A percentile compares a stretch with the other conserved stretches of the same genome.
These are phyloP conservation scores for Sycophila texana DNA, from an alignment of 2,888 invertebrate genomes.

Conservation along the genomic window DNA sequence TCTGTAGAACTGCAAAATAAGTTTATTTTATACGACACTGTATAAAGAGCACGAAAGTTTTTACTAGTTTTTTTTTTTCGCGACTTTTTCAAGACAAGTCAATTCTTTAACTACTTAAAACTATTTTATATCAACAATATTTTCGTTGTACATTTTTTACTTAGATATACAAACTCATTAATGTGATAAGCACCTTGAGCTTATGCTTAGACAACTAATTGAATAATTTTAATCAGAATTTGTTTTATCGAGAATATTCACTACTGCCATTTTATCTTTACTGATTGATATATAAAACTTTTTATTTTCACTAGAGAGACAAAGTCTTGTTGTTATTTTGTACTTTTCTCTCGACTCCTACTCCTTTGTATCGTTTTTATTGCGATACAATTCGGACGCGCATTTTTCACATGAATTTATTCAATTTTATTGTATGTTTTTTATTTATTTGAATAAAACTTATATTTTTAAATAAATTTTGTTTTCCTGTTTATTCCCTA, in stretches of 20 bases:
- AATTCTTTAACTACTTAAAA: conserved; percentile 9
- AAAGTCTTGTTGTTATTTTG: conserved; percentile 26
- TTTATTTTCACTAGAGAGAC: conserved; percentile 8
- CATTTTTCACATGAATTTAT: conserved; percentile 17
- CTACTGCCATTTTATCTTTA: conserved; percentile 46
- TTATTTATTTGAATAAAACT: conserved; percentile 64
- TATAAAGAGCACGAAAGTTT: conserved; percentile 13
- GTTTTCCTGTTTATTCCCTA: conserved; percentile 63
- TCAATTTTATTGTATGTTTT: conserved; percentile 57
- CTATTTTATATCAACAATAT: conserved; percentile 29
- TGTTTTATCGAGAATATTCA: conserved; percentile 25
- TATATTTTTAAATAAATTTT: conserved; percentile 62
- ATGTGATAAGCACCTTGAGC: conserved; percentile 23
- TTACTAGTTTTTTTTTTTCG: conserved; percentile 42
- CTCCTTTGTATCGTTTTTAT: conserved; percentile 23
- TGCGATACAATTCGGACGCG: neutral
- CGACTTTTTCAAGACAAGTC: neutral
- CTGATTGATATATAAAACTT: neutral
- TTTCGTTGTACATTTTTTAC: conserved; percentile 34
- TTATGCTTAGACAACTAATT: neutral
- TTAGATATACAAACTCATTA: neutral
- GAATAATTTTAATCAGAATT: conserved; percentile 37
- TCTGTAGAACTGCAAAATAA: conserved; percentile 54
- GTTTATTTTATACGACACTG: conserved; percentile 1
- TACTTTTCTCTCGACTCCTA: conserved; percentile 15